Conservation (phyloP, 2,888 invertebrate genomes). For the Chromoteleia sp. region DNA sequence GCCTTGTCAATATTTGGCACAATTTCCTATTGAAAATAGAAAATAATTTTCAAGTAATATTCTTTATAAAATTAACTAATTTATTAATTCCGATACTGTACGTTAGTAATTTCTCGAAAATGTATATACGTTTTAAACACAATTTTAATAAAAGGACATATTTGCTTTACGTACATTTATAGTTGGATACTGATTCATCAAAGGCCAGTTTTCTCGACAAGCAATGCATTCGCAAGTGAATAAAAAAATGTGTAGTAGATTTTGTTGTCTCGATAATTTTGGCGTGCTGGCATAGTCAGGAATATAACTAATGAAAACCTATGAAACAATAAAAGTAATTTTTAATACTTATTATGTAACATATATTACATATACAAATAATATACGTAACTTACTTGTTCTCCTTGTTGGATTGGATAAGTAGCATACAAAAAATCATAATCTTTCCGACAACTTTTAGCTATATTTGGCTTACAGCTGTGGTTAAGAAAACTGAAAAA, state of each 20-base stretch:
- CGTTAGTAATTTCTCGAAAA: too few relatives aligned
- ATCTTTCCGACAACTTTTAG: constrained; percentile 12
- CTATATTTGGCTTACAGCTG: constrained; percentile 44
- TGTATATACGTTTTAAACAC: too few relatives aligned
- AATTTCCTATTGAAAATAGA: constrained; percentile 10
- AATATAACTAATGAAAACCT: constrained; percentile 47
- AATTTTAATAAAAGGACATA: too few relatives aligned
- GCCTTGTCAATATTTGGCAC: background rate
- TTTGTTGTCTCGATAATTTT: constrained; percentile 27
- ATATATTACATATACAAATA: constrained; percentile 1
- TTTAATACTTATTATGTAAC: background rate
- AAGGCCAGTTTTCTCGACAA: constrained; percentile 53
- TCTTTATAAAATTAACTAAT: too few relatives aligned
- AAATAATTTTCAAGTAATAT: too few relatives aligned
- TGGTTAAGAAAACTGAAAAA: constrained; percentile 52
- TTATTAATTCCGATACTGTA: too few relatives aligned
- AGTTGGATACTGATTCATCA: constrained; percentile 8
- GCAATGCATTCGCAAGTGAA: constrained; percentile 44
- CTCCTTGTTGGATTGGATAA: constrained; percentile 38
- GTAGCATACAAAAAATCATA: constrained; percentile 32
- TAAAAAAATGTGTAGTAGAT: constrained; percentile 1
- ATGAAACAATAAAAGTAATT: background rate
- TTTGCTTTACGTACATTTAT: constrained; percentile 9
- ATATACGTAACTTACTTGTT: constrained; percentile 30
- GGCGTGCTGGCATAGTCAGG: constrained; percentile 14